Conservation (phyloP, 2,797 vertebrate genomes). For the Phrynocephalus guinanensis region DNA sequence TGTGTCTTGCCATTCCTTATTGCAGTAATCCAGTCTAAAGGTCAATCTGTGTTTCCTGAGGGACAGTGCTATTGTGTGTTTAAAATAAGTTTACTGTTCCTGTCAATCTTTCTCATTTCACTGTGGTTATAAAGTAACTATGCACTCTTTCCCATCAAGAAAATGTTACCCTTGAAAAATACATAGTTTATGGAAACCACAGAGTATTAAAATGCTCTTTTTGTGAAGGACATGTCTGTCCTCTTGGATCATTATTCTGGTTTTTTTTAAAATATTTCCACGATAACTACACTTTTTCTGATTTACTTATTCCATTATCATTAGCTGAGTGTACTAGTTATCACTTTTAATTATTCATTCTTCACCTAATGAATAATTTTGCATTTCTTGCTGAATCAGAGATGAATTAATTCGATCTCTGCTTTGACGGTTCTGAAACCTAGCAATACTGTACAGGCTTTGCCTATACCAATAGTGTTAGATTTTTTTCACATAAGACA, state of each 20-base stretch:
- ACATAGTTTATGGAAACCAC: constrained; percentile 35
- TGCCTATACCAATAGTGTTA: constrained; percentile 36
- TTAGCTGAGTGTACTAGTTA: constrained; percentile 36
- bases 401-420: constrained; percentile 52
- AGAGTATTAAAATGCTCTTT: not conserved
- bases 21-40: constrained; percentile 44
- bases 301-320: constrained; percentile 37
- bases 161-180: constrained; percentile 43
- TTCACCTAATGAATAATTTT: constrained; percentile 35
- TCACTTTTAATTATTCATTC: constrained; percentile 56
- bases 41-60: constrained; percentile 49
- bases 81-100: constrained; percentile 49
- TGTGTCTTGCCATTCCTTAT: constrained; percentile 47
- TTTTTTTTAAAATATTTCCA: not conserved
- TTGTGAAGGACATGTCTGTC: constrained; percentile 8
- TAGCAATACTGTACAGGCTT: not conserved
- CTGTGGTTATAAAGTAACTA: constrained; percentile 41
- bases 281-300: constrained; percentile 8
- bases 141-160: constrained; percentile 45
- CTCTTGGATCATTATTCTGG: not conserved
- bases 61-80: constrained; percentile 43
- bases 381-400: constrained; percentile 38
- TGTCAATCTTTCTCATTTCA: constrained; percentile 35
- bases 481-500: constrained; percentile 42
- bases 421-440: constrained; percentile 23